Evolutionary conservation across 1,140 invertebrate species (phyloP), one percentile per base, ranked within the genome.

Genomic region (Drosophila pallidifrons): DNA sequence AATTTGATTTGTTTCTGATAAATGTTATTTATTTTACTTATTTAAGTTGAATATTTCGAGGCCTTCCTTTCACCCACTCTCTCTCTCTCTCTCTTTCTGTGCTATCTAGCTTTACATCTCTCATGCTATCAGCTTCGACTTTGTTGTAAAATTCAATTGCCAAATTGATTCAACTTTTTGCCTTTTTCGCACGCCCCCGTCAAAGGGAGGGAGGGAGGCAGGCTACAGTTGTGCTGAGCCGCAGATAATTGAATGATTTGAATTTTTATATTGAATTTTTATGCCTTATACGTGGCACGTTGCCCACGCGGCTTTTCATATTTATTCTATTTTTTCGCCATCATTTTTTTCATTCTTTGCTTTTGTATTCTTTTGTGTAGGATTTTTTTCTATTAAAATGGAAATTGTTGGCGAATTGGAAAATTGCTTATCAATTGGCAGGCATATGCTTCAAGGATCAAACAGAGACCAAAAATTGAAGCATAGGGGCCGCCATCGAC

Each of bases 201-300:
- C 30, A 32, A 32, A 6, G 30, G 30, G 30, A 25, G 20, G 20
- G 20, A 8, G 30, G 41, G 16, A 72, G 41, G 35, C 61, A 64
- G 55, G 35, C 35, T 43, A 43, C 43, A 66, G 6, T 46, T 57
- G 70, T 65, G 79, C 68, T 85, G 81, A 85, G 86, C 86, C 86
- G 63, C 85, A 88, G 86, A 89, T 89, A 89, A 89, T 89, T 89
- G 86, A 89, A 89, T 89, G 85, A 89, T 89, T 89, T 89, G 85
- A 89, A 89, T 89, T 89, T 89, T 90, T 89, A 85, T 89, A 90
- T 89, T 89, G 86, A 90, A 85, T 90, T 85, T 90, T 11, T 49
- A 13, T 15, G 45, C 58, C 41, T 63, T 64, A 64, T 45, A 71
- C 51, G 70, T 15, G 1, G 25, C 57, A 74, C 59, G 70, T 77